A percentile compares a stretch with the other conserved stretches of the same genome.
These are phyloP conservation scores for Marmota monax DNA, from an alignment of 2,113 vertebrate species.

Conservation along the genomic window DNA sequence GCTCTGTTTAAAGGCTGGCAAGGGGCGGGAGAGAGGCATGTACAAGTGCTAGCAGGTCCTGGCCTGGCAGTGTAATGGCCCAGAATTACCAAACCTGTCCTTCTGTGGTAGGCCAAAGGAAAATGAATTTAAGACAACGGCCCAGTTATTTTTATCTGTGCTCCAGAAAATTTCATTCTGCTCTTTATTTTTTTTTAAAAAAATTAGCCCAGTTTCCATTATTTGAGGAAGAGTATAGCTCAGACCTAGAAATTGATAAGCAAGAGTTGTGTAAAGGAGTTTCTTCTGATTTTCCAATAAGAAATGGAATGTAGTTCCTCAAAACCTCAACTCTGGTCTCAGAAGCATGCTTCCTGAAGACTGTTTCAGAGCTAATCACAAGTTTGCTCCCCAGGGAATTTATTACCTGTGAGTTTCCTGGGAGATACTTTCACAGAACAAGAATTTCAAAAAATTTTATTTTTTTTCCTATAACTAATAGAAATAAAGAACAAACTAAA, in stretches of 20 bases:
- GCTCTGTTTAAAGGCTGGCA: not conserved
- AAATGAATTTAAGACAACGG: not conserved
- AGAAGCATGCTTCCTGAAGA: not conserved
- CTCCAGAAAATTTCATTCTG: not conserved
- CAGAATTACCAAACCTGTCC: not conserved
- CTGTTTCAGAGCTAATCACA: not conserved
- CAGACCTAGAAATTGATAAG: not conserved
- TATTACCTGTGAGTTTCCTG: not conserved
- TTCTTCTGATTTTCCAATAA: not conserved
- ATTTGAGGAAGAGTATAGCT: not conserved
- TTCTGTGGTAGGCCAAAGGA: not conserved
- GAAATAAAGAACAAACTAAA: not conserved
- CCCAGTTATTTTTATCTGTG: not conserved
- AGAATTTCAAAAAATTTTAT: not conserved
- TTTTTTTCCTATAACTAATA: not conserved
- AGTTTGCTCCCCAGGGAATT: not conserved
- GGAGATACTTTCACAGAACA: not conserved
- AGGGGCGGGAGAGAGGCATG: no score
- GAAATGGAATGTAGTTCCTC: not conserved
- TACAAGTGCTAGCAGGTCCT: not conserved
- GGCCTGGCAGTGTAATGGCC: not conserved
- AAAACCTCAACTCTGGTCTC: not conserved
- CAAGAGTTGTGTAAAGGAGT: not conserved
- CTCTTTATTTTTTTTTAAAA: not conserved
- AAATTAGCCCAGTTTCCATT: not conserved